Evolutionary conservation across 2,113 vertebrate species (phyloP), one percentile per base, ranked within the genome.

Genomic region (Oenanthe melanoleuca): DNA sequence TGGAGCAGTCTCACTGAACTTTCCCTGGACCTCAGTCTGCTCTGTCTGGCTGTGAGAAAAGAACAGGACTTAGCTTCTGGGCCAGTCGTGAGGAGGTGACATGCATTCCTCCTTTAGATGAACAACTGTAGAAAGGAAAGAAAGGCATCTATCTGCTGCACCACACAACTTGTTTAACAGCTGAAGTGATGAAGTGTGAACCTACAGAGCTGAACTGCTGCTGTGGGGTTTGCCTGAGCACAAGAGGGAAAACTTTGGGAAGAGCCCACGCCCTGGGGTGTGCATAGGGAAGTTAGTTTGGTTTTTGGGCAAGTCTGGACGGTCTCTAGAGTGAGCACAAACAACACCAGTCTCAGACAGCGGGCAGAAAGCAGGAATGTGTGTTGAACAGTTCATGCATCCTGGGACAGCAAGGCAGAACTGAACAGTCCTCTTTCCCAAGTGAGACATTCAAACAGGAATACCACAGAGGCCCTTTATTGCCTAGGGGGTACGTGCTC

Each of bases 401-500:
- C 38, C 64, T 25, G 34, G 53, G 37, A 64, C 44, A 84, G 65
- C 34, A 59, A 52, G 31, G 61, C 61, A 61, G 31, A 70, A 67
- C 33, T 5, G 26, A 84, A 64, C 52, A 67, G 31, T 44, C 8
- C 28, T 44, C 47, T 75, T 79, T 59, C 37, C 50, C 37, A 26
- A 18, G 23, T 0, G 42, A 66, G 12, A 44, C 50, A 2, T 29
- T 56, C 44, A 31, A 45, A 34, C 10, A 38, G 53, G 25, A 40
- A 10, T 5, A 42, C 18, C 28, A 11, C 0, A 10, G 9, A n/a
- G 33, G 45, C 9, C 33, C 22, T 66, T 47, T 25, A 21, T 37
- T 55, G 69, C 56, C 33, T 12, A 11, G 33, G 10, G 6, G 4
- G 2, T 44, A 7, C 0, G 1, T 5, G n/a, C 47, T n/a, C 29